A percentile compares a stretch with the other conserved stretches of the same genome.
Conservation (phyloP, 2,113 vertebrate species). For the Cardinalis cardinalis region DNA sequence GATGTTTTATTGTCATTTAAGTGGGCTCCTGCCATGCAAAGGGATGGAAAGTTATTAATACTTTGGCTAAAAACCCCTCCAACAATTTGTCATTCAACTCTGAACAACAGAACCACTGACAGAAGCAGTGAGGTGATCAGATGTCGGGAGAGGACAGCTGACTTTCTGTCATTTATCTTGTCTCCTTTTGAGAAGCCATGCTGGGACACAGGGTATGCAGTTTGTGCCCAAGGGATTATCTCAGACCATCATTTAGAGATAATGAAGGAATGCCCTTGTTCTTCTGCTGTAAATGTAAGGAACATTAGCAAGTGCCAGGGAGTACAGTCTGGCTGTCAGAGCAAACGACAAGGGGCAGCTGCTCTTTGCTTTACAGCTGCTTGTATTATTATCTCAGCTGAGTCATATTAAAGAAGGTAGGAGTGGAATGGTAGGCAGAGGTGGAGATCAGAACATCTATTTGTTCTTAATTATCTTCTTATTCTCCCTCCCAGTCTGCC, state of each 20-base stretch:
- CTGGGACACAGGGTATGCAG: neutral
- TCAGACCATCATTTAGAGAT: neutral
- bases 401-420: neutral
- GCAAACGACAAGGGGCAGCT: neutral
- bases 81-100: neutral
- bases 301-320: neutral
- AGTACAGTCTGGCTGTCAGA: neutral
- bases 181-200: neutral
- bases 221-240: neutral
- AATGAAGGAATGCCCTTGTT: neutral
- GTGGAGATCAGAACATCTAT: constrained; percentile 7
- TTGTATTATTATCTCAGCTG: neutral
- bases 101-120: neutral
- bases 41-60: constrained; percentile 10
- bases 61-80: neutral
- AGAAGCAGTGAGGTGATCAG: neutral
- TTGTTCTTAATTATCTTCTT: constrained; percentile 14
- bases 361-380: neutral
- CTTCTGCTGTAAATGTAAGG: neutral
- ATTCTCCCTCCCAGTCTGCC: neutral
- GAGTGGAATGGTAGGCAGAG: neutral
- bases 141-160: neutral
- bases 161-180: constrained; percentile 13
- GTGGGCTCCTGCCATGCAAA: neutral
- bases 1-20: constrained; percentile 39